Conservation (phyloP, 2,888 invertebrate species). For the Mythimna impura region DNA sequence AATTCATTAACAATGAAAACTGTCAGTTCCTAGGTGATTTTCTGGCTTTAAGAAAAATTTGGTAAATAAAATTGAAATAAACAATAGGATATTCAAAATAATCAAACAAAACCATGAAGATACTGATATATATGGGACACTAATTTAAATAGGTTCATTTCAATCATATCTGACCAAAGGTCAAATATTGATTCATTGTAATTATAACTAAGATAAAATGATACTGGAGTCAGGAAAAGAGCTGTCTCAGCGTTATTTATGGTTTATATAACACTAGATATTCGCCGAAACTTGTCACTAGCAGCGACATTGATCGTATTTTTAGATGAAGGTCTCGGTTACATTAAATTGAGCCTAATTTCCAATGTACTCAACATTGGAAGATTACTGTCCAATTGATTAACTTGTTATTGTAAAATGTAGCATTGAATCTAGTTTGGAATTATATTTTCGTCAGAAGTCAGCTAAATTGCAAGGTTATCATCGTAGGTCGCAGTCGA, state of each 20-base stretch:
- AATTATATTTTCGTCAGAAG: slow-evolving; percentile 34
- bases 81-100: slow-evolving; percentile 11
- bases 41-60: neutral
- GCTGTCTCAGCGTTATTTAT: neutral
- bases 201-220: slow-evolving; percentile 31
- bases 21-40: neutral
- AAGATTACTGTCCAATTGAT: slow-evolving; percentile 52
- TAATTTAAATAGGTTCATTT: slow-evolving; percentile 24
- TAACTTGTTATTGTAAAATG: slow-evolving; percentile 31
- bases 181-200: slow-evolving; percentile 65
- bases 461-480: slow-evolving; percentile 73
- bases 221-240: neutral
- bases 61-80: slow-evolving; percentile 13
- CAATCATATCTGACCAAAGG: slow-evolving; percentile 63
- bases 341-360: slow-evolving; percentile 74
- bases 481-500: slow-evolving; percentile 61
- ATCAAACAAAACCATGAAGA: slow-evolving; percentile 11
- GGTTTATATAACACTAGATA: slow-evolving; percentile 55
- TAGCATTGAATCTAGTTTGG: slow-evolving; percentile 28
- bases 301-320: slow-evolving; percentile 76
- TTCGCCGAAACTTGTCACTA: slow-evolving; percentile 66
- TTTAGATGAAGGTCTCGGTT: slow-evolving; percentile 87
- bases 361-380: slow-evolving; percentile 75
- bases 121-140: neutral
- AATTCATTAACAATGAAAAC: neutral